Evolutionary conservation across 2,113 vertebrate species (phyloP), one percentile per base, ranked within the genome.

Genomic region (Hippopotamus amphibius): DNA sequence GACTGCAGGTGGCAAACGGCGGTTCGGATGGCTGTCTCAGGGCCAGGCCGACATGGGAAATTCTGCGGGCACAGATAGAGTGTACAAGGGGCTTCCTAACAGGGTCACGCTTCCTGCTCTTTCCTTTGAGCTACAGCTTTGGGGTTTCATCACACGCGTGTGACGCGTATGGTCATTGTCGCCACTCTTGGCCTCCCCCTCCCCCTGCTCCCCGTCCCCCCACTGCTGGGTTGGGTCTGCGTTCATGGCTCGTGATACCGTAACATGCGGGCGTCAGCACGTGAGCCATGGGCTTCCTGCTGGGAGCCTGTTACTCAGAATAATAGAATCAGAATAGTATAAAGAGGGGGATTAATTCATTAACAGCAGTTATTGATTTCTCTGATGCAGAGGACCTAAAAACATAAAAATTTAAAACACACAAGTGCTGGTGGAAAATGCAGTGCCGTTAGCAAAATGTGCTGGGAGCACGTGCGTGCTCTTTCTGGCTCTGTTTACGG

Each of bases 281-380:
- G 12, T 10, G 12, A 53, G n/a, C 28, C 21, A 6, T 66, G 69
- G 66, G 43, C 33, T 41, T 72, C 6, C 46, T 16, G 59, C 33
- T 90, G 55, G 12, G 87, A 89, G 33, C 33, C 91, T n/a, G 21
- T 66, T 81, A 16, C 30, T 1, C 2, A 15, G 61, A 41, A 41
- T 65, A 30, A 81, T 2, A 15, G 61, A 41, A 41, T 65, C n/a
- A 81, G 48, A 66, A 26, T 30, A 48, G 65, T 59, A 55, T 14
- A 72, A 33, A 68, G 48, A 61, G 79, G 65, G 79, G 66, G 13
- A 55, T 43, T 90, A 41, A 50, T 93, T 85, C 53, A 84, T 89
- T 72, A 80, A 12, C 46, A 89, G 24, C 37, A 83, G 33, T 59
- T 96, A 61, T 4, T 87, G 72, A 65, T 68, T 76, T 91, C 19